Evolutionary conservation across 2,797 vertebrate genomes (phyloP), one percentile per base, ranked within the genome.

Genomic region (Hozukius guyotensis): DNA sequence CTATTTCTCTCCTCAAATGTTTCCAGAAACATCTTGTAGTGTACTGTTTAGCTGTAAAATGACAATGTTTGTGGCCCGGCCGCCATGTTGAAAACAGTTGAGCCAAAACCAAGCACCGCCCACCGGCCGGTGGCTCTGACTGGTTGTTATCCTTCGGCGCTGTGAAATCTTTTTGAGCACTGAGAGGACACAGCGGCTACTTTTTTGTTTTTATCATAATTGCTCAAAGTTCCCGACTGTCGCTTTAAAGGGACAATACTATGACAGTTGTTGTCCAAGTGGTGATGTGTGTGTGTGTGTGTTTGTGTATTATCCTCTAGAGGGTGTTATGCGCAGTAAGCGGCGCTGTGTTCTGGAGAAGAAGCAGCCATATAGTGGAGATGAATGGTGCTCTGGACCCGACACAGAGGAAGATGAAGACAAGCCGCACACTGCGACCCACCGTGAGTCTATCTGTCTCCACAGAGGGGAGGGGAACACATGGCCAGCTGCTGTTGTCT

Each of bases 301-400:
- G 64, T 42, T 24, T 86, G 62, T 88, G 69, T 88, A 0, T 71
- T 53, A 2, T 85, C 63, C 64, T 85, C 12, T 57, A 93, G 97
- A 99, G 88, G 96, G 97, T 72, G 96, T 97, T 72, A 96, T 98
- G 77, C 97, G 98, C 38, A 98, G 97, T 82, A 99, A 99, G 92
- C 95, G 98, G 1, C 96, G 98, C 32, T 99, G 98, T 20, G 98
- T 99, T 78, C 93, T 99, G 94, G 97, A 99, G 82, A 96, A 97
- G 94, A 99, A 99, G 87, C 98, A 99, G 94, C 98, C 98, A 0
- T 99, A 99, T 84, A 99, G 98, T 0, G 98, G 98, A 49, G 98
- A 99, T 81, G 98, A 99, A 83, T 99, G 98, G 98, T 99, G 98
- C 90, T 99, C 98, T 3, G 98, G 98, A 16, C 97, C 97, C 0